Percentiles rank a stretch among this genome's conserved stretches.
Conservation (phyloP, 1,140 invertebrate species). For the Chironomus striatipennis region DNA sequence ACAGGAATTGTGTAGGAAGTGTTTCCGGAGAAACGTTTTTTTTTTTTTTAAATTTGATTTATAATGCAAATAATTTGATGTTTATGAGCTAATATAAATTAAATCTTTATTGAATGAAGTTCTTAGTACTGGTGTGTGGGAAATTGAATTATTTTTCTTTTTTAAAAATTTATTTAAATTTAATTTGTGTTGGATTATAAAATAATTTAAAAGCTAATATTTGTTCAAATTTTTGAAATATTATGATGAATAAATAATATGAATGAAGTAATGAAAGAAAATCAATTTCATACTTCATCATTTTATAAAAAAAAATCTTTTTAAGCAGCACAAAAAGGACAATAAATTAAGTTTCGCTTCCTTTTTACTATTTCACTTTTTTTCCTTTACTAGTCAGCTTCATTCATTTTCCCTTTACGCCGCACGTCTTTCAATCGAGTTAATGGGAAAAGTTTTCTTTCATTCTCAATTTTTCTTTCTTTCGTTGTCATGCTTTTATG, state of each 20-base stretch:
- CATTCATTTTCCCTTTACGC: neutral
- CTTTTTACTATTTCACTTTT: neutral
- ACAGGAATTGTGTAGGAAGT: no score
- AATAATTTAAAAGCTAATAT: no score
- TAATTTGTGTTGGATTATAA: no score
- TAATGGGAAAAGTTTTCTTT: slow-evolving; percentile 23
- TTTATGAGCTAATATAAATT: no score
- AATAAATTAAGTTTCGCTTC: slow-evolving; percentile 20
- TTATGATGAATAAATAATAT: neutral
- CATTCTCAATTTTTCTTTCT: neutral
- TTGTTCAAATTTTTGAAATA: no score
- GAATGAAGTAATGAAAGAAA: neutral
- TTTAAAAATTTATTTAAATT: no score
- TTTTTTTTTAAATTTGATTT: no score
- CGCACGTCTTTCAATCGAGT: slow-evolving; percentile 16
- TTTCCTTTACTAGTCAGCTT: neutral
- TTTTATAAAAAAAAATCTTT: neutral
- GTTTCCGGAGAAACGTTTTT: no score
- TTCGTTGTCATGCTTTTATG: neutral
- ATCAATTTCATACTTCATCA: slow-evolving; percentile 1
- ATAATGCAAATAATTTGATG: no score
- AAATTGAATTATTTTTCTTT: no score
- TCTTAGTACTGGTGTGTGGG: no score
- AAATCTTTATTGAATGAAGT: no score
- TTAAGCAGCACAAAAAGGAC: neutral